phyloP scores from a whole-genome alignment of 2,888 invertebrate genomes.

The Dioctria rufipes region DNA sequence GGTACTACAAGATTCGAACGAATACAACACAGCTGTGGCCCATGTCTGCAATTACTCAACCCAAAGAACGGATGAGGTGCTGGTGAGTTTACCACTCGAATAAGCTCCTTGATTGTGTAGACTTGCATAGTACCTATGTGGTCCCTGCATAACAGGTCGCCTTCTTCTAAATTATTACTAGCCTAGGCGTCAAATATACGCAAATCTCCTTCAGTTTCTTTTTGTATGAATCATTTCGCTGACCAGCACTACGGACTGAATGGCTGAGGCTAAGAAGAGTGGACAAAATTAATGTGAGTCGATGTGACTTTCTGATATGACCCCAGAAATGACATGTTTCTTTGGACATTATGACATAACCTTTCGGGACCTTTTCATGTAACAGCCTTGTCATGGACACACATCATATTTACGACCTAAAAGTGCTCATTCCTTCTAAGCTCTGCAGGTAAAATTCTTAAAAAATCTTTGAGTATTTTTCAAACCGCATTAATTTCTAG shows the following conservation, averaged over 20 bases:
- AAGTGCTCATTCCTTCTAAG: conserved; percentile 9
- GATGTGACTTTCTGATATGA: conserved; percentile 39
- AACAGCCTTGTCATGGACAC: conserved; percentile 42
- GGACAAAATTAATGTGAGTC: conserved; percentile 18
- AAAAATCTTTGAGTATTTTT: background rate
- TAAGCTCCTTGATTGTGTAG: background rate
- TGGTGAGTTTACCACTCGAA: background rate
- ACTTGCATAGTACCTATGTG: background rate
- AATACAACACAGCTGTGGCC: conserved; percentile 47
- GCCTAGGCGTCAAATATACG: conserved; percentile 23
- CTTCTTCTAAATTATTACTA: background rate
- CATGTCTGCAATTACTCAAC: conserved; percentile 52
- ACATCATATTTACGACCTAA: conserved; percentile 34
- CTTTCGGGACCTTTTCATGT: conserved; percentile 12
- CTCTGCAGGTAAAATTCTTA: background rate
- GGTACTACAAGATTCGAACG: conserved; percentile 29
- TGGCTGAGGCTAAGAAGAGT: background rate
- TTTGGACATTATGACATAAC: conserved; percentile 27
- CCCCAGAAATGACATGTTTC: conserved; percentile 36
- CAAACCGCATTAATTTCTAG: too few species aligned
- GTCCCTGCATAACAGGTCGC: conserved; percentile 11
- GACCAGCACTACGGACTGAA: background rate
- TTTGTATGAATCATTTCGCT: conserved; percentile 15
- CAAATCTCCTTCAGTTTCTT: conserved; percentile 7
- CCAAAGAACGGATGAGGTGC: background rate